These are phyloP conservation scores for Hydriomena furcata DNA, from an alignment of 2,888 invertebrate genomes.

Conservation along the genomic window DNA sequence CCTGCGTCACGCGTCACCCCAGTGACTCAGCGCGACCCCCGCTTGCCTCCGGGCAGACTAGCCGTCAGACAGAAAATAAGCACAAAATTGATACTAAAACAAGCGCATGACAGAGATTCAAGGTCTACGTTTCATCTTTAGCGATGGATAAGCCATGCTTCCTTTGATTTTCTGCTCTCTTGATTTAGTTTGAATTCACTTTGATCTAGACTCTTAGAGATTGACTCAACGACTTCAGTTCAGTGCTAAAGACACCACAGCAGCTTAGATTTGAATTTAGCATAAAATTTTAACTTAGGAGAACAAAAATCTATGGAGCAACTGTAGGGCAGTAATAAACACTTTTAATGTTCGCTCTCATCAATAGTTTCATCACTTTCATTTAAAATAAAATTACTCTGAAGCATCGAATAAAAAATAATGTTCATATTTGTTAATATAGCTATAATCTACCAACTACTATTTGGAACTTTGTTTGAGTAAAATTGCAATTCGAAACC, in stretches of 20 bases:
- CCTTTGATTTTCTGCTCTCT: slow-evolving; percentile 9
- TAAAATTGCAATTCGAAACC: slow-evolving; percentile 5
- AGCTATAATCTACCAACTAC: neutral
- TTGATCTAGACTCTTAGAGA: neutral
- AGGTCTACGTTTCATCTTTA: slow-evolving; percentile 33
- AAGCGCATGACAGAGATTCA: slow-evolving; percentile 25
- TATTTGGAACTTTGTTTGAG: neutral
- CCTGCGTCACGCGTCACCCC: slow-evolving; percentile 52
- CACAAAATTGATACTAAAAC: slow-evolving; percentile 47
- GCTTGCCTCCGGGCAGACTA: slow-evolving; percentile 46
- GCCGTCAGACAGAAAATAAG: slow-evolving; percentile 53
- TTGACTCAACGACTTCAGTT: neutral
- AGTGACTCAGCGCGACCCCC: slow-evolving; percentile 60
- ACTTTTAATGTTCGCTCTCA: no score
- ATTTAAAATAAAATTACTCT: no score
- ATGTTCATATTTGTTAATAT: no score
- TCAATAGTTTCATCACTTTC: no score
- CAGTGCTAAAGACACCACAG: neutral
- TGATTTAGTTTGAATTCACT: slow-evolving; percentile 2
- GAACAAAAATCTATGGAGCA: no score
- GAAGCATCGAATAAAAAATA: no score
- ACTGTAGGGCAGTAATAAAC: no score
- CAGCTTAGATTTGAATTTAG: no score
- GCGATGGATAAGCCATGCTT: slow-evolving; percentile 2
- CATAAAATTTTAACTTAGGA: no score